These are phyloP conservation scores for Parauchenoglanis ngamensis DNA, from an alignment of 2,797 vertebrate species.

Conservation along the genomic window DNA sequence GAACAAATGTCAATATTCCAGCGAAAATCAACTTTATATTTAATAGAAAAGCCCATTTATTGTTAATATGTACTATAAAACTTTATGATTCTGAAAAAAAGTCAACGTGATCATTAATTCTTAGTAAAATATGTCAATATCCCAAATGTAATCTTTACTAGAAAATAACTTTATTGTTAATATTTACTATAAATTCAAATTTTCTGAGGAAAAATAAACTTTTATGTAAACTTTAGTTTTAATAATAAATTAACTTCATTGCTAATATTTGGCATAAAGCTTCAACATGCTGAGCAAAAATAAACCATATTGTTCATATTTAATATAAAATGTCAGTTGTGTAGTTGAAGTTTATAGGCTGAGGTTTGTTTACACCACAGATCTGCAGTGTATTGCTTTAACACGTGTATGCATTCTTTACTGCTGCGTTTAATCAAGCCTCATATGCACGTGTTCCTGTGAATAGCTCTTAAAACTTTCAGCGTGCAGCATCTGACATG, in stretches of 20 bases:
- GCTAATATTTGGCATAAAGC: neutral
- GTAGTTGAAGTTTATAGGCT: neutral
- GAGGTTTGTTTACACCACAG: neutral
- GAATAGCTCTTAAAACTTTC: constrained; percentile 36
- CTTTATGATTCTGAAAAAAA: too few species aligned
- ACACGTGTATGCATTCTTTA: constrained; percentile 19
- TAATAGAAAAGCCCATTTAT: neutral
- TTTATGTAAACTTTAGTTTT: neutral
- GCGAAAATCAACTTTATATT: neutral
- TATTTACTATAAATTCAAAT: neutral
- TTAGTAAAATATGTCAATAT: too few species aligned
- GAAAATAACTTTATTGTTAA: too few species aligned
- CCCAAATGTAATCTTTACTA: too few species aligned
- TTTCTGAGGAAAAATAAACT: too few species aligned
- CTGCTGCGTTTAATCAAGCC: constrained; percentile 12
- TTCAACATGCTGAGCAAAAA: neutral
- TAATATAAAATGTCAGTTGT: neutral
- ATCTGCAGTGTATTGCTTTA: neutral
- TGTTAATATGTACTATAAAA: neutral
- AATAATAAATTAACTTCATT: neutral
- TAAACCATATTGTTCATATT: neutral
- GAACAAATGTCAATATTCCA: neutral
- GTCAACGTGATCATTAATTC: neutral
- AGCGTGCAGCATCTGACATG: constrained; percentile 14
- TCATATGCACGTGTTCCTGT: neutral